Evolutionary conservation across 2,113 vertebrate species (phyloP), one percentile per base, ranked within the genome.

Genomic region (Brachirus orientalis): DNA sequence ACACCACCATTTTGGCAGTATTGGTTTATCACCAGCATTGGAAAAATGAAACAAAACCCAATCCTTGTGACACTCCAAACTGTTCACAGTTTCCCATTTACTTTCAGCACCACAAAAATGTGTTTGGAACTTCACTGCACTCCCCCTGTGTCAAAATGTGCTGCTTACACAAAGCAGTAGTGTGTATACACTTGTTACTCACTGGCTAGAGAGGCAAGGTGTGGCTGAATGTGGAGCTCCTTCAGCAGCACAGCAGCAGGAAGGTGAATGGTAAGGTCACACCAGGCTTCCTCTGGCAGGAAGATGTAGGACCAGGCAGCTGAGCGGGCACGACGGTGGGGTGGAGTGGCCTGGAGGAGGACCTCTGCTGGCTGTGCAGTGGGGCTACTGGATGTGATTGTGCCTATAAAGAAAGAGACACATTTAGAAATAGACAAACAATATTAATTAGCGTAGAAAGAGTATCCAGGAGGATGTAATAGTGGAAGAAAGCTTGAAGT

Each of bases 241-340:
- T 99, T 99, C 8, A 99, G 94, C 62, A 99, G 88, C 52, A 99
- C 97, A 0, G 98, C 97, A 1, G 98, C 95, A 0, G 98, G 98
- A 9, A 99, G 96, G 82, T 99, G 97, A 84, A 99, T 98, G 0
- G 97, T 99, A 50, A 99, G 95, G 86, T 99, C 98, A 8, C 97
- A 98, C 97, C 98, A 99, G n/a, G 97, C 97, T 83, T 99, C 98
- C 83, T 99, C 98, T 0, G 98, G 98, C 44, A 99, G 78, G 83
- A 99, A 99, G 80, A 99, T 98, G 62, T 99, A 99, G 0, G 98
- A 99, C 98, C 98, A 99, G 0, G 98, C 98, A 0, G 98, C 98
- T 16, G 98, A 99, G 0, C 98, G 95, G 3, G 98, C 98, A 17
- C 98, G 90, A 7, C 98, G 93, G 59, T 99, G 98, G 0, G 98